Evolutionary conservation across 1,140 invertebrate species (phyloP).

Genomic region (Euschistus heros): DNA sequence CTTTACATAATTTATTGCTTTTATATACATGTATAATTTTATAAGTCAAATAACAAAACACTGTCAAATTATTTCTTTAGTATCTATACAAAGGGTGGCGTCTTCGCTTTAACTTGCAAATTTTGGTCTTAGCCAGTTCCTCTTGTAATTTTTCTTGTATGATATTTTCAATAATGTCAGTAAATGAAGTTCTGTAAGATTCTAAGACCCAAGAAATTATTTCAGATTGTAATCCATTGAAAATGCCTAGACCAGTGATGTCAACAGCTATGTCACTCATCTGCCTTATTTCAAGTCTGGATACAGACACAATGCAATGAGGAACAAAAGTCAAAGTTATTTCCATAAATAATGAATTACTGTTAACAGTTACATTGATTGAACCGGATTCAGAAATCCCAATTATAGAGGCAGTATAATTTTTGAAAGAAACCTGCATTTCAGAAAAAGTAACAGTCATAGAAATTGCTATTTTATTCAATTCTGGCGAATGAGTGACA

Average conservation of each 20-base stretch:
- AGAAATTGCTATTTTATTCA: not conserved
- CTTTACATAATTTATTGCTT: too few species aligned
- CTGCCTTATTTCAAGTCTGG: not conserved
- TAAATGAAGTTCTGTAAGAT: not conserved
- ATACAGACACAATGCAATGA: not conserved
- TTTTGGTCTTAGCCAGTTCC: conserved; percentile 4
- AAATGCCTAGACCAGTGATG: conserved; percentile 8
- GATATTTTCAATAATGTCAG: not conserved
- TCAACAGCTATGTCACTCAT: conserved; percentile 1
- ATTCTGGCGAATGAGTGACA: not conserved
- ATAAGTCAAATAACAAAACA: too few species aligned
- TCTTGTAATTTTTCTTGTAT: conserved; percentile 1
- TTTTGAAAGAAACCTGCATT: conserved; percentile 6
- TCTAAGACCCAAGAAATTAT: conserved; percentile 7
- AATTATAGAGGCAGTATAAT: conserved; percentile 4
- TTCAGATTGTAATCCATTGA: not conserved
- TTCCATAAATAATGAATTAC: conserved; percentile 10
- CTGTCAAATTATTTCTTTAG: too few species aligned
- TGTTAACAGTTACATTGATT: not conserved
- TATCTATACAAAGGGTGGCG: too few species aligned
- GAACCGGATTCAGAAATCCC: not conserved
- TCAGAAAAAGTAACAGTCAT: conserved; percentile 1
- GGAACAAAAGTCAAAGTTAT: not conserved
- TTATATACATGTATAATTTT: too few species aligned
- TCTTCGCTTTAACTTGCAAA: conserved; percentile 5